Conservation (phyloP, 1,140 invertebrate genomes). For the Latrodectus geometricus region DNA sequence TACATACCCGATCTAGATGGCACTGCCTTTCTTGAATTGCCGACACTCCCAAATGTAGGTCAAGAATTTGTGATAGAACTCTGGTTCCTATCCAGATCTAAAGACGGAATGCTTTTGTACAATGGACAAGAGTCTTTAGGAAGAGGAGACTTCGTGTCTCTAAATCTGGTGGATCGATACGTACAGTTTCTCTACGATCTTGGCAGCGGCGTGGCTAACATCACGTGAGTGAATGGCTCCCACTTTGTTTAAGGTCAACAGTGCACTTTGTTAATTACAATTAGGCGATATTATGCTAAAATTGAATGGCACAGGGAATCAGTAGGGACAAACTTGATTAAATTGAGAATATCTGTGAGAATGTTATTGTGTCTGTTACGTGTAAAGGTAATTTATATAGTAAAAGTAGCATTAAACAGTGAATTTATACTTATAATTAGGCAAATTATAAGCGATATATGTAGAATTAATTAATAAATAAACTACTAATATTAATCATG, state of each 20-base stretch:
- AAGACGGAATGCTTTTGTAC: slow-evolving; percentile 85
- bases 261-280: slow-evolving; percentile 9
- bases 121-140: slow-evolving; percentile 77
- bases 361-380: no score
- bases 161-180: slow-evolving; percentile 82
- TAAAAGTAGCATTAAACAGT: no score
- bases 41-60: slow-evolving; percentile 80
- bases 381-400: no score
- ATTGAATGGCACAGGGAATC: not conserved
- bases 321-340: not conserved
- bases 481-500: no score
- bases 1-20: slow-evolving; percentile 74
- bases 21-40: slow-evolving; percentile 81
- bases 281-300: not conserved
- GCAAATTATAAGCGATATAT: no score
- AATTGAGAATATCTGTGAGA: not conserved
- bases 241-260: not conserved
- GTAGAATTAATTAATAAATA: no score
- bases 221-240: slow-evolving; percentile 24
- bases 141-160: slow-evolving; percentile 85
- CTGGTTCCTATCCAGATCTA: slow-evolving; percentile 83
- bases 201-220: slow-evolving; percentile 84
- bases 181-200: slow-evolving; percentile 89
- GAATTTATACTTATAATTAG: no score
- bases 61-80: slow-evolving; percentile 85